Evolutionary conservation across 2,797 vertebrate species (phyloP), one percentile per base, ranked within the genome.

Genomic region (Pseudomugil tenellus): DNA sequence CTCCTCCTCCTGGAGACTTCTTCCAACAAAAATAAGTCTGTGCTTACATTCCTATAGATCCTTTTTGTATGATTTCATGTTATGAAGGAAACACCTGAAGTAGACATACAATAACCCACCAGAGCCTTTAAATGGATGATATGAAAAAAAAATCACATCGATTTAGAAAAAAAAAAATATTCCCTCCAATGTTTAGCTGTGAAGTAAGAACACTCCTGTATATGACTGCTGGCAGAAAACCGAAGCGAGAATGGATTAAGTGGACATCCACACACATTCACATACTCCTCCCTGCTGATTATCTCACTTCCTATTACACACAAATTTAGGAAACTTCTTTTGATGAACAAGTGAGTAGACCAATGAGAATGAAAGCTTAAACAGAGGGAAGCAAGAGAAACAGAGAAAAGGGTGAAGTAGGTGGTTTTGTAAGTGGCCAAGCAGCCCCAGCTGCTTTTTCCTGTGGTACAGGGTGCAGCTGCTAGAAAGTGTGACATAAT

Each of bases 401-500:
- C 16, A 37, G 49, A 74, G 63, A 61, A 59, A 81, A 39, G 74
- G 61, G 81, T 29, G 0, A 62, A 83, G 81, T 57, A 72, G 77
- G 70, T 77, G 80, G 79, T 69, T 77, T 66, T 43, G 26, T 73
- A 53, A 86, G 75, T 28, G 14, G 66, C 73, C 70, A 69, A 89
- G 82, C 87, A 78, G 75, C 79, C 84, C 77, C 32, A 72, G 86
- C 91, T 82, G 89, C 91, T 83, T 92, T 89, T 89, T 93, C 91
- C 88, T 90, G 90, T 86, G 73, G 67, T 79, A 34, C 84, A 83
- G 80, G 79, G 70, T 77, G 21, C 51, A 63, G 31, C 56, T 59
- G 74, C 61, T n/a, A 71, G 4, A 48, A 60, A 77, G 37, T 5
- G 39, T 21, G 43, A 77, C 19, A 60, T 37, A 51, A 49, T 61